Evolutionary conservation across 1,140 invertebrate genomes (phyloP).

Genomic region (Elymnias hypermnestra): DNA sequence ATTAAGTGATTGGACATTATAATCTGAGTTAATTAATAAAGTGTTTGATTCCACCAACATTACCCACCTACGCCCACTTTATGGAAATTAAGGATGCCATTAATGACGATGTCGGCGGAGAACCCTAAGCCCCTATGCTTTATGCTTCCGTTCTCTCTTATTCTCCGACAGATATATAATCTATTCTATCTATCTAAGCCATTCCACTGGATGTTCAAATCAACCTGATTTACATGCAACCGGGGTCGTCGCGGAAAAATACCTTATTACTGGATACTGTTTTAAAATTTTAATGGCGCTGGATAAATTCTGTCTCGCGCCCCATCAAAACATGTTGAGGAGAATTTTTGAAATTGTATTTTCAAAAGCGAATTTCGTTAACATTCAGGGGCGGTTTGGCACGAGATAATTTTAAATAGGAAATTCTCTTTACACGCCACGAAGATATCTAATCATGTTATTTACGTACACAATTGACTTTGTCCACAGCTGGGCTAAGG

Average conservation of each 20-base stretch:
- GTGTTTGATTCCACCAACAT: too few relatives aligned
- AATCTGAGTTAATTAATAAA: too few relatives aligned
- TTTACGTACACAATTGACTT: background rate
- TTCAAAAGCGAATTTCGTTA: slow-evolving; percentile 8
- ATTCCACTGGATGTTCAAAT: background rate
- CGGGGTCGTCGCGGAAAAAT: slow-evolving; percentile 12
- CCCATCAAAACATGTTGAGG: slow-evolving; percentile 9
- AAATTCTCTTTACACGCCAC: background rate
- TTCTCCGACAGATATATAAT: too few relatives aligned
- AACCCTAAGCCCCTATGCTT: too few relatives aligned
- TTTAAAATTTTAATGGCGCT: slow-evolving; percentile 23
- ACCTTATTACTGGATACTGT: slow-evolving; percentile 19
- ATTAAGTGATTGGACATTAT: too few relatives aligned
- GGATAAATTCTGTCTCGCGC: slow-evolving; percentile 6
- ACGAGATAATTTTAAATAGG: background rate
- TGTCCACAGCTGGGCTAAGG: too few relatives aligned
- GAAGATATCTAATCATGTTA: background rate
- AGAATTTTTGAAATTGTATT: slow-evolving; percentile 1
- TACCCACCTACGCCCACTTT: too few relatives aligned
- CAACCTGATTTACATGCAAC: slow-evolving; percentile 10
- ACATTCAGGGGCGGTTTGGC: background rate
- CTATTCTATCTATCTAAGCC: background rate
- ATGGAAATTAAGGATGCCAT: too few relatives aligned
- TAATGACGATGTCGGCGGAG: too few relatives aligned
- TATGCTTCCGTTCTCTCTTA: too few relatives aligned